Evolutionary conservation across 1,140 invertebrate genomes (phyloP), one percentile per base, ranked within the genome.

Genomic region (Polyergus mexicanus): DNA sequence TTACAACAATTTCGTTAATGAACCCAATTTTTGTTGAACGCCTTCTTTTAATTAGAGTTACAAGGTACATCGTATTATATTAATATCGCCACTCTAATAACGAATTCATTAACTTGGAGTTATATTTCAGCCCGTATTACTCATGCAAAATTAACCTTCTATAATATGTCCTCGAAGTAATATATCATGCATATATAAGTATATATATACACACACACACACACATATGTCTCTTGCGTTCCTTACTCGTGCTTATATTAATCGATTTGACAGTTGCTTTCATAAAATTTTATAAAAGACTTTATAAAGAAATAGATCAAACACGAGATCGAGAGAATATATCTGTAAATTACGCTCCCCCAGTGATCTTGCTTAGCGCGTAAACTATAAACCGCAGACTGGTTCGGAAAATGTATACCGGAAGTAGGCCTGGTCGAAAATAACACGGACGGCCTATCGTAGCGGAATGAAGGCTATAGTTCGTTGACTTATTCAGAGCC

Each of bases 401-500:
- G 63, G 65, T 56, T 69, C 5, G 65, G 76, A 80, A 69, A 54
- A 56, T 69, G 76, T 80, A 68, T 80, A 68, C 76, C 76, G 76
- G 76, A 80, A 80, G 63, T 80, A 54, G 51, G 76, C 63, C 44
- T n/a, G 76, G 54, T 80, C 62, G 63, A 80, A 80, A 80, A 80
- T 80, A 80, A 69, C 62, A 38, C 63, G 44, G 63, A 51, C 32
- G 3, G 47, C 47, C 47, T 51, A 51, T 51, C 63, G 63, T 80
- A 80, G 54, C 63, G 63, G 25, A 80, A 44, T 69, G 76, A 80
- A 80, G 76, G 76, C 76, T 80, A 54, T 54, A 80, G 76, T 80
- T 80, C 76, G 76, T 80, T 80, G 76, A 80, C 76, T 80, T 80
- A 80, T 80, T 80, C 76, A 80, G 63, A 56, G n/a, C 63, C 44